Evolutionary conservation across 2,797 vertebrate genomes (phyloP), one percentile per base, ranked within the genome.

Genomic region (Aphelocoma californica): DNA sequence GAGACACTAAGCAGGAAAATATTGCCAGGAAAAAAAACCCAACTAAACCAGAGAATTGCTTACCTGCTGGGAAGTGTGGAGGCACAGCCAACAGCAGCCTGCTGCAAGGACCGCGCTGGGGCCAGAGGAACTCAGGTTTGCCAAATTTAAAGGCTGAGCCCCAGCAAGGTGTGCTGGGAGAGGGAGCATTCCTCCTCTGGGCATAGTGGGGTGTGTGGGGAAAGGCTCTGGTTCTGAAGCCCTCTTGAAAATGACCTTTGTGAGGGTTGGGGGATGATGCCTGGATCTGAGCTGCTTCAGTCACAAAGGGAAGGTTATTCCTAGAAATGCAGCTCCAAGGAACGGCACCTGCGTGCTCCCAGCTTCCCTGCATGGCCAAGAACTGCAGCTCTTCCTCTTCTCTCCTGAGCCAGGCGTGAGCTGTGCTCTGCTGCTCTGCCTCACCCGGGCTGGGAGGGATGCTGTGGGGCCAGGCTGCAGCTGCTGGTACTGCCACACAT

Each of bases 61-160:
- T 91, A 86, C 91, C 90, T 96, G 73, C 80, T 90, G 78, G 77
- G 64, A 81, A 54, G 6, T 26, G 54, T 40, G 47, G 78, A 71
- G 60, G 42, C 58, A 75, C 31, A 88, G 69, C 65, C 65, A 48
- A 45, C 29, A 81, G 75, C 82, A 91, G 70, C 80, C 80, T 61
- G 45, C 65, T 84, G 18, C 48, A 53, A 2, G 7, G 45, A 72
- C 18, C 12, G 11, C 0, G 0, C 0, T 36, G 21, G 38, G 45
- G 34, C 60, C 18, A 48, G 34, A 40, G 58, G 18, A 67, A 28
- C 51, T 81, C 38, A 50, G 51, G 36, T 81, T 70, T 92, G 85
- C 73, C 64, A 28, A 61, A 64, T 67, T 64, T 80, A 69, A 90
- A 92, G 82, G 65, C 16, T 86, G 40, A 90, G 48, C 19, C 44